Base-by-base conservation (phyloP, 2,113 vertebrate species). In the Oryzias celebensis region DNA sequence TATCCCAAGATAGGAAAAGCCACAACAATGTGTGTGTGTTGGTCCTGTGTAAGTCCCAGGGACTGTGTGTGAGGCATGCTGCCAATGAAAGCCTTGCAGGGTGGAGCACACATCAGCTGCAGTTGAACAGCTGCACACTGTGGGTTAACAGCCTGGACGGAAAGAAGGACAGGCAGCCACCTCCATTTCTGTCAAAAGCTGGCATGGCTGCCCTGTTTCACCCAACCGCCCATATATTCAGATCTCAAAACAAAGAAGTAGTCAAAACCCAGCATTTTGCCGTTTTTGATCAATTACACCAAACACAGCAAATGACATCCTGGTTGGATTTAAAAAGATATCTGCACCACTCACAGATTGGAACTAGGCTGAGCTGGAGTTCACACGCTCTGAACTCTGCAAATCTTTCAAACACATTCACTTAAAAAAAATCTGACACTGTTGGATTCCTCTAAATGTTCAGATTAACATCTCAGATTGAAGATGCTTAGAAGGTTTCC, bases 41-140 rank as follows among this genome's bases (percentile, higher is more conserved):
- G 58, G n/a, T 69, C 52, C 24, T 17, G 23, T 63, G 54, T 17
- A 50, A 71, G 70, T 61, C 36, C 8, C 36, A 36, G 36, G 3
- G 36, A 36, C 36, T 58, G 71, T 57, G 50, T 54, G 53, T 50
- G 65, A 64, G 83, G 79, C 84, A 68, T 48, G 58, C 63, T 78
- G 84, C 84, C 87, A 89, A 86, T 78, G 51, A 83, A 89, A 87
- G 58, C 80, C 71, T 69, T 26, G 46, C 58, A 81, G 81, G 84
- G 88, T 85, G 87, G 87, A 87, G 84, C 87, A 61, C 77, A 73
- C 71, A 82, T 87, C 82, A 80, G 84, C 83, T 82, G 67, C 82
- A 82, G 84, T 66, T 52, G 60, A 85, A 85, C 85, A 87, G 87
- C 88, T 90, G 88, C 82, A 51, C 71, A 55, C 73, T 86, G 75